Base-by-base conservation (phyloP, 2,888 invertebrate species). In the Eudemis profundana region DNA sequence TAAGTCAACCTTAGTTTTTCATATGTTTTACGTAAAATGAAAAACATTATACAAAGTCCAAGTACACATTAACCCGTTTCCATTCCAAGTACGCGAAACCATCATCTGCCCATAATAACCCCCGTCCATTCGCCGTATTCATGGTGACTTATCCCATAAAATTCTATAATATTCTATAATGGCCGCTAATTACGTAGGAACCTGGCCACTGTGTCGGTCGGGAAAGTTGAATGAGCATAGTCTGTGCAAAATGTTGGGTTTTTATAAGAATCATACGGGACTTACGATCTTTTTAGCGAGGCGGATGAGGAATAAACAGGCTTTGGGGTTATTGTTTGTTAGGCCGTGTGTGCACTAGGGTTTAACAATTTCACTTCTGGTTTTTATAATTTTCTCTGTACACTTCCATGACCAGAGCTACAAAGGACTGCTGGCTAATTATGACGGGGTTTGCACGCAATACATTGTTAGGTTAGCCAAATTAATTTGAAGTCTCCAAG, bases 191-290 rank as follows among this genome's bases (percentile, higher is more conserved):
- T 81, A 74, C 76, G 57, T 66, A 54, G 74, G 72, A 80, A 75
- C 73, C 74, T 79, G 79, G 79, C 77, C 77, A 81, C 78, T 81
- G 72, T 84, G 82, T 78, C 81, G 79, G 69, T 71, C 38, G 54
- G 59, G 67, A 64, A 59, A 64, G 64, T 49, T 14, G 49, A 50
- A 47, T 14, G 14, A 42, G 50, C 38, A 60, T 7, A 40, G 17
- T 19, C 40, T 40, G 53, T 14, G 14, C 46, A 29, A 19, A 56
- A 44, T n/a, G n/a, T 17, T 2, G 27, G 5, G 33, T 5, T 53
- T 56, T 44, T 56, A 19, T 44, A 42, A 5, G 15, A 17, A 27
- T 15, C n/a, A 15, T 27, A 1, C 15, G 14, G 1, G 21, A 21
- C 8, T 38, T 44, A 15, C 4, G 56, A 29, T 10, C 33, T 56